Evolutionary conservation across 2,113 vertebrate species (phyloP).

Genomic region (Megaceryle maxima): DNA sequence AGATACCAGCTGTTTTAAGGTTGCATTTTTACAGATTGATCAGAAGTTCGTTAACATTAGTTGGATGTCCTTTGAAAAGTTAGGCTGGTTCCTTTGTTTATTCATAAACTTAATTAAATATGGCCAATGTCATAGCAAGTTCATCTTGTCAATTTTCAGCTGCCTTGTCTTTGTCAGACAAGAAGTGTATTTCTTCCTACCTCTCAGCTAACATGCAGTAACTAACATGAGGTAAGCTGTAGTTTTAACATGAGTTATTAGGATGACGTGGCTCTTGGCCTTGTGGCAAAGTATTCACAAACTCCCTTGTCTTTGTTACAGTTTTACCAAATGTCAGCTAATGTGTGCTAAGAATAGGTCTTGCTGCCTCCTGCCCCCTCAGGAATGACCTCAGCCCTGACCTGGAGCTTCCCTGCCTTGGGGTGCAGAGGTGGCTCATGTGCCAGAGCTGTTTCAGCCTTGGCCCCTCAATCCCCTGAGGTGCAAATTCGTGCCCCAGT

Average conservation of each 20-base stretch:
- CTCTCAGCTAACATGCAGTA: not conserved
- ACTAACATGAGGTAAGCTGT: not conserved
- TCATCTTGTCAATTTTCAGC: not conserved
- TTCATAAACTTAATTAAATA: not conserved
- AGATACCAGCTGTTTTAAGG: not conserved
- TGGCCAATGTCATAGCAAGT: not conserved
- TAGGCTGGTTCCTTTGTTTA: not conserved
- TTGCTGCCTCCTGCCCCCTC: not conserved
- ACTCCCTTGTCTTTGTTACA: not conserved
- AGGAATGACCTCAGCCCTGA: not conserved
- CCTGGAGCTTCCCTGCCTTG: not conserved
- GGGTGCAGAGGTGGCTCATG: not conserved
- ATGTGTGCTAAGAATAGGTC: not conserved
- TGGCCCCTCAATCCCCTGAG: not conserved
- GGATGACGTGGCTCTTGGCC: not conserved
- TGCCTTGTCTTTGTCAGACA: not conserved
- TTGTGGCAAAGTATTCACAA: not conserved
- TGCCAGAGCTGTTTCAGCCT: not conserved
- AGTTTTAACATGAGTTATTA: not conserved
- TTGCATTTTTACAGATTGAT: not conserved
- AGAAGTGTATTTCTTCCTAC: not conserved
- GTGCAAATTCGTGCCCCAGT: not conserved
- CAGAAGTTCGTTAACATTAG: not conserved
- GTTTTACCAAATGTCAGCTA: conserved; percentile 25
- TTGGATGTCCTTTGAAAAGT: not conserved